Base-by-base conservation (phyloP, 2,888 invertebrate species). In the Drosophila mimetica region DNA sequence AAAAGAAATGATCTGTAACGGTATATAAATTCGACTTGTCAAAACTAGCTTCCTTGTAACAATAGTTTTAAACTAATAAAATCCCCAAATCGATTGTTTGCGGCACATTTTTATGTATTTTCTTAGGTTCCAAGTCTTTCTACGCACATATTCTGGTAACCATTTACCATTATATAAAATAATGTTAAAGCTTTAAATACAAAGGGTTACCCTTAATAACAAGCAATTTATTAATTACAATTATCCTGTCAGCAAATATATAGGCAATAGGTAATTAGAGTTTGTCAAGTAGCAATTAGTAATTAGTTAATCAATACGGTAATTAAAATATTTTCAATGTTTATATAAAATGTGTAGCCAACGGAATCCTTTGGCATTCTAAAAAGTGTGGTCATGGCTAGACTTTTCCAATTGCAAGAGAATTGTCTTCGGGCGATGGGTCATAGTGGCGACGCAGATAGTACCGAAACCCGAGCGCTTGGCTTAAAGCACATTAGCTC, bases 341-440 rank as follows among this genome's bases (percentile, higher is more conserved):
- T 7, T 57, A 39, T 73, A 74, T 42, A 74, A 52, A 11, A 14
- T 6, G 36, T 37, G 32, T 22, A 4, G 8, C 11, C 4, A 14
- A 9, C n/a, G 5, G 16, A 50, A 16, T 14, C 5, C 30, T 22
- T 47, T 51, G 13, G n/a, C 28, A 57, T 14, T 65, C 13, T 4
- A 47, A 13, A 36, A 13, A 22, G 16, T 30, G 14, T 14, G 32
- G 32, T 4, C 53, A 88, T 88, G 88, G 28, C 32, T 39, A 74
- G 78, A 28, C 76, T 90, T 42, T 90, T 90, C 64, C 67, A 48
- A 22, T 69, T 78, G 60, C 90, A 90, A 58, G 82, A 83, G 53
- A 71, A 71, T n/a, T 88, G 81, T 42, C 81, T 90, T 34, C 77
- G 76, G 18, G 28, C 78, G 48, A 88, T 90, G 85, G 90, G 90